Conservation (phyloP, 2,797 vertebrate species). For the Eulemur mongoz region DNA sequence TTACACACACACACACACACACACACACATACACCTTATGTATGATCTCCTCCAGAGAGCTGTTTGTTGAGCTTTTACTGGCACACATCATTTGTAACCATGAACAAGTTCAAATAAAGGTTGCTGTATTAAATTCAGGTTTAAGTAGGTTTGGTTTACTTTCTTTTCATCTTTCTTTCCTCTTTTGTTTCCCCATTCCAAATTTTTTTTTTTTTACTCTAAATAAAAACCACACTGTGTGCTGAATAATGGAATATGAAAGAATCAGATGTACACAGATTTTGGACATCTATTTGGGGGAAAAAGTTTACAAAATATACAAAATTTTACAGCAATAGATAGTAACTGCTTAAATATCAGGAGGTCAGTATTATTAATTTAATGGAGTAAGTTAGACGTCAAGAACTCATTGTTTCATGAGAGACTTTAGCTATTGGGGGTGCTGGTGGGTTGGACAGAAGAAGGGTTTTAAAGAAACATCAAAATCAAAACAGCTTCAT, state of each 20-base stretch:
- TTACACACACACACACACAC: too few relatives aligned
- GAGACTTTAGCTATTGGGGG: conserved; percentile 45
- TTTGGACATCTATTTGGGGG: conserved; percentile 84
- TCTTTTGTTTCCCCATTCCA: not conserved
- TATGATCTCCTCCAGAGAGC: not conserved
- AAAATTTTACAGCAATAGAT: conserved; percentile 92
- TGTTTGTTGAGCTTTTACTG: not conserved
- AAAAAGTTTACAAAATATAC: conserved; percentile 90
- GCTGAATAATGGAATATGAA: conserved; percentile 89
- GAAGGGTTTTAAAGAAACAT: conserved; percentile 8
- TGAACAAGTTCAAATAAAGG: not conserved
- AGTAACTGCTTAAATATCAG: conserved; percentile 89
- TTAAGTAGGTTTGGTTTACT: not conserved
- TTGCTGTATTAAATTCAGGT: not conserved
- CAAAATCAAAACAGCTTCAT: conserved; percentile 38
- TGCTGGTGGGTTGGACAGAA: not conserved
- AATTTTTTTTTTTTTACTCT: conserved; percentile 87
- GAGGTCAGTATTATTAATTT: conserved; percentile 88
- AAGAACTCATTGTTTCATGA: conserved; percentile 67
- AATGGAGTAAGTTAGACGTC: conserved; percentile 83
- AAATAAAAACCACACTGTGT: conserved; percentile 91
- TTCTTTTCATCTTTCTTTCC: not conserved
- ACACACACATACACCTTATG: not conserved
- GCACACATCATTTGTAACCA: not conserved
- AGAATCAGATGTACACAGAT: conserved; percentile 88